Evolutionary conservation across 2,113 vertebrate genomes (phyloP).

Genomic region (Neopipo cinnamomea): DNA sequence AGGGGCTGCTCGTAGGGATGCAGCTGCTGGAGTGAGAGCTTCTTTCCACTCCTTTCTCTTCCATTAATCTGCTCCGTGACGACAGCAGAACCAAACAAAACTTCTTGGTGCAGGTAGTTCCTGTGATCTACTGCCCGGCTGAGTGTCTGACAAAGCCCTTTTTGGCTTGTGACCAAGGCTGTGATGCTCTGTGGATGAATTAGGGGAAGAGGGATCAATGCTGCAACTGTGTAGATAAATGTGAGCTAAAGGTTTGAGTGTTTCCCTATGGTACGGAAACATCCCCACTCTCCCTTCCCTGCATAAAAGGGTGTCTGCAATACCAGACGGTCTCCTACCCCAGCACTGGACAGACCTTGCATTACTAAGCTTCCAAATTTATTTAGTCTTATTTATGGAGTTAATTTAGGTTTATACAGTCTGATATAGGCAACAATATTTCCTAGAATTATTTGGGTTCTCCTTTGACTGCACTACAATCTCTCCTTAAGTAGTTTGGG

Average conservation of each 20-base stretch:
- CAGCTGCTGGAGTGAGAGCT: background rate
- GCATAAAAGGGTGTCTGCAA: background rate
- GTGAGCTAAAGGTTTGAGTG: background rate
- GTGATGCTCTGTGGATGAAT: background rate
- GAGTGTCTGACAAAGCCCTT: background rate
- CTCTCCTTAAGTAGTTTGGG: background rate
- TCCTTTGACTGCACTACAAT: background rate
- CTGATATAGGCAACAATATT: background rate
- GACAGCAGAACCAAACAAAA: conserved; percentile 37
- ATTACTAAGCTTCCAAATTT: background rate
- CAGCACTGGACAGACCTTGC: background rate
- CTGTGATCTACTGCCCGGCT: background rate
- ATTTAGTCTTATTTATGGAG: background rate
- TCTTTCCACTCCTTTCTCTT: conserved; percentile 29
- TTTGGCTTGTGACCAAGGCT: background rate
- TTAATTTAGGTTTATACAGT: background rate
- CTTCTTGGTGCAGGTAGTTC: conserved; percentile 1
- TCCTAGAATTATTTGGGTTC: background rate
- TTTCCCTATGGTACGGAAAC: accelerated
- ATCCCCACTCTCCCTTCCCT: accelerated
- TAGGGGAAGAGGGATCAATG: background rate
- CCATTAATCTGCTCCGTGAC: background rate
- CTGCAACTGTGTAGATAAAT: background rate
- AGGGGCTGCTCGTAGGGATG: background rate
- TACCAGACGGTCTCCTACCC: background rate